Evolutionary conservation across 2,888 invertebrate genomes (phyloP).

Genomic region (Cheiracanthium punctorium): DNA sequence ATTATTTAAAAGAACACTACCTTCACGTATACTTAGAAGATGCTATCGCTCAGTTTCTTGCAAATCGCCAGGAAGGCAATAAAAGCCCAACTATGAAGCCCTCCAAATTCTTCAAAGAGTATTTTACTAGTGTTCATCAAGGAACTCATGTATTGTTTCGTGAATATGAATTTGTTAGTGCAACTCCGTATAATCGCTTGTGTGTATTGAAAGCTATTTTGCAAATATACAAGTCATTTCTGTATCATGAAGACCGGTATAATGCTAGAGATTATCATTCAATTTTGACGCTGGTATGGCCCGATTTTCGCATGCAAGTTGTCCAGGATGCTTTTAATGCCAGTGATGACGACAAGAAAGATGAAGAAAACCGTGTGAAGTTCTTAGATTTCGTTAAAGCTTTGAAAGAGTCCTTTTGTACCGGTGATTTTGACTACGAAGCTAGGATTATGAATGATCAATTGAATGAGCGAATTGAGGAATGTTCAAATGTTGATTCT

Average conservation of each 20-base stretch:
- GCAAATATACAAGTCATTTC: slow-evolving; percentile 60
- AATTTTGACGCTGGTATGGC: slow-evolving; percentile 54
- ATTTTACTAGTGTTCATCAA: slow-evolving; percentile 70
- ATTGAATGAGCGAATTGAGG: slow-evolving; percentile 27
- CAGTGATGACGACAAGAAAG: slow-evolving; percentile 20
- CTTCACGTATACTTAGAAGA: slow-evolving; percentile 62
- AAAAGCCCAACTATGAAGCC: slow-evolving; percentile 55
- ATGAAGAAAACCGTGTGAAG: slow-evolving; percentile 22
- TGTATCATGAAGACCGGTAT: slow-evolving; percentile 38
- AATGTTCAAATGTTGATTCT: slow-evolving; percentile 41
- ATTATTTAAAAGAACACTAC: slow-evolving; percentile 52
- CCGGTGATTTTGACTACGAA: slow-evolving; percentile 48
- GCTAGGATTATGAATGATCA: slow-evolving; percentile 41
- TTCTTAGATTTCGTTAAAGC: slow-evolving; percentile 50
- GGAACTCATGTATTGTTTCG: slow-evolving; percentile 68
- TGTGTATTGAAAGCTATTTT: slow-evolving; percentile 61
- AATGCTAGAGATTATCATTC: slow-evolving; percentile 62
- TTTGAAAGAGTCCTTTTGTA: slow-evolving; percentile 43
- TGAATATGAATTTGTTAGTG: slow-evolving; percentile 60
- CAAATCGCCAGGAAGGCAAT: slow-evolving; percentile 42
- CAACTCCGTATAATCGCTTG: slow-evolving; percentile 62
- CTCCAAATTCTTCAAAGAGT: slow-evolving; percentile 61
- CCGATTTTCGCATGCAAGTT: slow-evolving; percentile 45
- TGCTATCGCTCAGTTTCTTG: slow-evolving; percentile 60
- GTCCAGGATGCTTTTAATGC: slow-evolving; percentile 18